Base-by-base conservation (phyloP, 2,797 vertebrate species). In the Bradypus variegatus region DNA sequence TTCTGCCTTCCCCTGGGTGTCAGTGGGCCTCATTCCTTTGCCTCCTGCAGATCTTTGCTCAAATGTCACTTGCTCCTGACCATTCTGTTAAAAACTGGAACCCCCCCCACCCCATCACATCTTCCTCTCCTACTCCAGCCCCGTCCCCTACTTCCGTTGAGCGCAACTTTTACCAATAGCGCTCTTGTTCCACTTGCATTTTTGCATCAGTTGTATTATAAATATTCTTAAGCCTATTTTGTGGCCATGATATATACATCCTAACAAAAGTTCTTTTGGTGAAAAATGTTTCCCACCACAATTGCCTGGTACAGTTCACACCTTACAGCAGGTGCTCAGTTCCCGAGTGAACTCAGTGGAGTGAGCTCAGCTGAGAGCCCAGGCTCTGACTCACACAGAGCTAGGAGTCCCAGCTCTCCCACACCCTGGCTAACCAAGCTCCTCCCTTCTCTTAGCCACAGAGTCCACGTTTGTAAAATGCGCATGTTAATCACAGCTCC, bases 21-120 rank as follows among this genome's bases (percentile, higher is more conserved):
- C 1, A 5, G 16, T 23, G 5, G 27, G 16, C 8, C 27, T 31
- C 45, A 31, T 31, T 83, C 65, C 6, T 1, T 2, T 3, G 9
- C 33, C 45, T 55, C 80, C 14, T 41, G 23, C 21, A 18, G 27
- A 5, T 31, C 69, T 58, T 45, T 13, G 60, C 27, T 73, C 69
- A 36, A 11, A 65, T 16, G 11, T 16, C 55, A 4, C 27, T 75
- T 29, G 33, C 38, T 85, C 58, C 41, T 45, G 41, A 45, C 41
- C 41, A n/a, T 21, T 29, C 2, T 15, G 3, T 27, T 38, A 70
- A 55, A 36, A 60, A 25, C 38, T 23, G 29, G 16, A 65, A 31
- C 45, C 36, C 60, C 45, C 48, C 11, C 38, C 31, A 13, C 11
- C 48, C 58, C 38, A 55, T 21, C 16, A n/a, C 19, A 10, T 27